Conservation (phyloP, 2,888 invertebrate species). For the Drosophila mimica region DNA sequence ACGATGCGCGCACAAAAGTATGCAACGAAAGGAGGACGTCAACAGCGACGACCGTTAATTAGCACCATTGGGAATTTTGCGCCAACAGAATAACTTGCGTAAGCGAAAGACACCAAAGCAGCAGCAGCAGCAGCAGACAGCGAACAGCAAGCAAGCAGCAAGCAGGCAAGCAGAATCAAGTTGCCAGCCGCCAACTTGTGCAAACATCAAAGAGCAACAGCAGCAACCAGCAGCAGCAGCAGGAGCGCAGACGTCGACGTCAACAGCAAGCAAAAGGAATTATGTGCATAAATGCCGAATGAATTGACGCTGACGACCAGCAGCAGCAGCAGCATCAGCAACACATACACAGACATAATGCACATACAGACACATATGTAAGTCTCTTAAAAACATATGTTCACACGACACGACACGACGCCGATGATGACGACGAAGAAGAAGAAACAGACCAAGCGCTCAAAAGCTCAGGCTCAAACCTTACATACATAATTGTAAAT, state of each 20-base stretch:
- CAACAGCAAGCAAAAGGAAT: constrained; percentile 48
- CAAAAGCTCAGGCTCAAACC: constrained; percentile 13
- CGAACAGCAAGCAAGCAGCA: constrained; percentile 15
- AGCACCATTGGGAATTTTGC: constrained; percentile 85
- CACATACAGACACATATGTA: constrained; percentile 14
- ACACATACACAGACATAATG: background rate
- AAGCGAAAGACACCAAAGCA: constrained; percentile 32
- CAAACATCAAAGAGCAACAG: constrained; percentile 75
- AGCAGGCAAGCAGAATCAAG: constrained; percentile 32
- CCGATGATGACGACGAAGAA: background rate
- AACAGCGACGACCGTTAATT: constrained; percentile 83
- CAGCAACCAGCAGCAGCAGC: constrained; percentile 13
- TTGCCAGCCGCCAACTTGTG: constrained; percentile 66
- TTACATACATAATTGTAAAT: constrained; percentile 71
- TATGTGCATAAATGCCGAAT: constrained; percentile 55
- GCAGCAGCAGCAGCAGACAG: constrained; percentile 6
- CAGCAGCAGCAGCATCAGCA: background rate
- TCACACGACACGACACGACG: constrained; percentile 16
- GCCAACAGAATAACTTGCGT: constrained; percentile 44
- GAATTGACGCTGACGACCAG: constrained; percentile 30
- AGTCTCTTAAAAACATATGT: constrained; percentile 40
- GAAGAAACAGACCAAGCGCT: background rate
- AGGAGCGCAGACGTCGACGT: constrained; percentile 4
- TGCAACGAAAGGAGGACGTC: constrained; percentile 53
- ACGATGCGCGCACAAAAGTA: constrained; percentile 64